phyloP scores from a whole-genome alignment of 64 coral and sea anemone species.

The Hydrozoanthus tunicans region DNA sequence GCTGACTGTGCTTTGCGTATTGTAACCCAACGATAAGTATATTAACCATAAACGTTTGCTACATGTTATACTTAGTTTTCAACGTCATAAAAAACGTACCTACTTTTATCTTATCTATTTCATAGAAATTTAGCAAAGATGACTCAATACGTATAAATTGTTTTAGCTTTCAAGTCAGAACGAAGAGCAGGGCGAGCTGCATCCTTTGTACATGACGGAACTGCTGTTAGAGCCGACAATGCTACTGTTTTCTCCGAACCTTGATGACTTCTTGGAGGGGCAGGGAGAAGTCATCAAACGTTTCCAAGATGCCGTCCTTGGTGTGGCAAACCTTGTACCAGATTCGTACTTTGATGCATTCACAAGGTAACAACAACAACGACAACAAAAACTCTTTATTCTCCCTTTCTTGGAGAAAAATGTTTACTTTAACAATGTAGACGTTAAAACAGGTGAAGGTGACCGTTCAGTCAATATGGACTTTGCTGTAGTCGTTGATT shows the following conservation, averaged over 20 bases:
- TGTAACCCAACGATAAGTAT: too few relatives aligned
- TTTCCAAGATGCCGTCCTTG: slow-evolving; percentile 98
- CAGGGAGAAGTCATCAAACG: slow-evolving; percentile 93
- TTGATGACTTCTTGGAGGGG: slow-evolving; percentile 97
- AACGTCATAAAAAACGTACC: too few relatives aligned
- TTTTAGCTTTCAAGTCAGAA: slow-evolving; percentile 39
- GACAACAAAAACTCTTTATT: too few relatives aligned
- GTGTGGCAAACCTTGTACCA: slow-evolving; percentile 90
- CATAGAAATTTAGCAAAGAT: not conserved
- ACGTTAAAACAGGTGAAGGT: not conserved
- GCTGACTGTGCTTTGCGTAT: too few relatives aligned
- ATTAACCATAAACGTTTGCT: too few relatives aligned
- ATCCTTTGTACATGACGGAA: slow-evolving; percentile 94
- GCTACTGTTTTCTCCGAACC: slow-evolving; percentile 82
- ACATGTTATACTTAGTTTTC: too few relatives aligned
- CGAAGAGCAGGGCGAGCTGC: slow-evolving; percentile 73
- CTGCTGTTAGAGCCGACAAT: slow-evolving; percentile 82
- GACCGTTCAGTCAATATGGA: too few relatives aligned
- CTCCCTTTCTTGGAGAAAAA: too few relatives aligned
- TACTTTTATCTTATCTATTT: too few relatives aligned
- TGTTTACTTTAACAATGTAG: not conserved
- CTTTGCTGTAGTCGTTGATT: too few relatives aligned
- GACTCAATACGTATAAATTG: not conserved
- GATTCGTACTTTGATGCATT: slow-evolving; percentile 96
- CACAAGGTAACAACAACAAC: slow-evolving; percentile 63